phyloP scores from a whole-genome alignment of 1,140 invertebrate genomes.

The Wiebesia pumilae region DNA sequence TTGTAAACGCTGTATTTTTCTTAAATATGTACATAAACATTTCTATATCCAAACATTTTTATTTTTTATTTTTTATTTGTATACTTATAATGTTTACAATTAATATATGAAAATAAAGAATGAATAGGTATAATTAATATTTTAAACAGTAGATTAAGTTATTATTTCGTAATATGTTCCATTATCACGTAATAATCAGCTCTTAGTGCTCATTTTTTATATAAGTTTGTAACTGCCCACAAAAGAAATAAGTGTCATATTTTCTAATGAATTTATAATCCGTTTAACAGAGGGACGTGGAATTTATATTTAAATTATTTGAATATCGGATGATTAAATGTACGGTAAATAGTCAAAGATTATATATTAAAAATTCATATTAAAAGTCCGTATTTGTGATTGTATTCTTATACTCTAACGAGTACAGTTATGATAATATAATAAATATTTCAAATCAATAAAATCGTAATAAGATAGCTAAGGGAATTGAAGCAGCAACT shows the following conservation, averaged over 20 bases:
- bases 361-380: neutral
- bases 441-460: too few species aligned
- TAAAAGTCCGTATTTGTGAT: too few species aligned
- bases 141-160: slow-evolving; percentile 27
- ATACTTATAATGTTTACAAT: neutral
- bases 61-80: neutral
- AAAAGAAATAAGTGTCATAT: neutral
- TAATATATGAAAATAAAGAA: slow-evolving; percentile 25
- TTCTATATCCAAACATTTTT: too few species aligned
- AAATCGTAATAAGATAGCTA: too few species aligned
- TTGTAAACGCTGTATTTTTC: too few species aligned
- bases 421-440: too few species aligned
- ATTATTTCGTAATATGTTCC: slow-evolving; percentile 1
- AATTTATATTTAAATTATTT: neutral
- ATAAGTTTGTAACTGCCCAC: neutral
- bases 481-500: too few species aligned
- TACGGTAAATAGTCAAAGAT: neutral
- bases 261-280: neutral
- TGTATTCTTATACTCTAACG: too few species aligned
- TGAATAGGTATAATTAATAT: neutral
- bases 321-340: neutral
- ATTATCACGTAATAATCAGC: slow-evolving; percentile 29
- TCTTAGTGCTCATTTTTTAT: neutral
- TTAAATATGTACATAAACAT: too few species aligned
- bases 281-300: neutral